phyloP scores from a whole-genome alignment of 2,113 vertebrate species.

The Taxidea taxus region DNA sequence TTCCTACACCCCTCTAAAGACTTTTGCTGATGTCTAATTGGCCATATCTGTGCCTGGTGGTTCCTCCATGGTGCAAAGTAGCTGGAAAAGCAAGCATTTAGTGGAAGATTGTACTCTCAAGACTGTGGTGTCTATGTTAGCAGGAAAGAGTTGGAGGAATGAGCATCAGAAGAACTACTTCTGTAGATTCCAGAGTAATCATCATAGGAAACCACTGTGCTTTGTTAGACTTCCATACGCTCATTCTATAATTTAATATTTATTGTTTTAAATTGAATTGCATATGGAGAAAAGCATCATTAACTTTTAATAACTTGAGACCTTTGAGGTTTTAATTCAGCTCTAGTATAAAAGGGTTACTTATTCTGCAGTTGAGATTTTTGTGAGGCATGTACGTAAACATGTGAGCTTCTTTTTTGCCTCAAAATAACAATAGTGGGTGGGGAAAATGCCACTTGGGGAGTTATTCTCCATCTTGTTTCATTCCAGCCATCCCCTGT shows the following conservation, averaged over 20 bases:
- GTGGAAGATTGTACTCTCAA: rapidly evolving
- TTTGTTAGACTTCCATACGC: neutral
- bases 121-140: neutral
- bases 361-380: neutral
- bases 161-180: neutral
- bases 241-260: neutral
- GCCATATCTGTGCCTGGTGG: neutral
- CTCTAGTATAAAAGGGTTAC: neutral
- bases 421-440: neutral
- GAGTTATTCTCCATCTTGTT: neutral
- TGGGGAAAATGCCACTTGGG: neutral
- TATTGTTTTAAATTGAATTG: conserved; percentile 10
- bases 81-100: neutral
- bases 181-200: neutral
- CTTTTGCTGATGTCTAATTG: neutral
- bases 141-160: neutral
- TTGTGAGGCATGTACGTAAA: neutral
- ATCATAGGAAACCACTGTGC: neutral
- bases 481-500: neutral
- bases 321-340: neutral
- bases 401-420: neutral
- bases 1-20: neutral
- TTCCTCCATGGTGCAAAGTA: neutral
- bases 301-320: neutral
- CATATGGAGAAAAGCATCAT: neutral